phyloP scores from a whole-genome alignment of 1,140 invertebrate genomes.

The Drosophila murphyi region DNA sequence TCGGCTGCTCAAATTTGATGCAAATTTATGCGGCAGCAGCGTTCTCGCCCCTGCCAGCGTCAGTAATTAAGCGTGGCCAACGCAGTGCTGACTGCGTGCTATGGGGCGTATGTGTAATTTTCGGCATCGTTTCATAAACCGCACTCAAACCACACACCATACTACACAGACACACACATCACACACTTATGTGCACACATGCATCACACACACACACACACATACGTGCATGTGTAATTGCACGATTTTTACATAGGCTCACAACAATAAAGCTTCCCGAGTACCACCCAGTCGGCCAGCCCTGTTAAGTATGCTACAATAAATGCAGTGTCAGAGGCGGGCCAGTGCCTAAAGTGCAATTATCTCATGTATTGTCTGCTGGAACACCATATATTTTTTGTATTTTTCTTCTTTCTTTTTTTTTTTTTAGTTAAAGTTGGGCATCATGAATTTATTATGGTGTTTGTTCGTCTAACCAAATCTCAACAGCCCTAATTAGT shows the following conservation, averaged over 20 bases:
- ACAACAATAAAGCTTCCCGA: constrained; percentile 70
- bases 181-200: constrained; percentile 12
- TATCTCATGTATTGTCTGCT: constrained; percentile 81
- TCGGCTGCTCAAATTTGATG: constrained; percentile 62
- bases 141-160: constrained; percentile 43
- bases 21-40: constrained; percentile 67
- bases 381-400: constrained; percentile 47
- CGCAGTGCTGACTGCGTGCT: constrained; percentile 55
- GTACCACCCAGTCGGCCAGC: constrained; percentile 27
- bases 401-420: constrained; percentile 26
- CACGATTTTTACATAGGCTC: constrained; percentile 75
- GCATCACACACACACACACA: constrained; percentile 1
- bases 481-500: constrained; percentile 3
- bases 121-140: constrained; percentile 80
- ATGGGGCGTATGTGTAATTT: constrained; percentile 82
- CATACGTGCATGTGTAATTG: constrained; percentile 56
- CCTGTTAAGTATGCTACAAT: constrained; percentile 81
- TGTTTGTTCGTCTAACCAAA: constrained; percentile 17
- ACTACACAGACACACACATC: constrained; percentile 5
- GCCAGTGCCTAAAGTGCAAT: constrained; percentile 76
- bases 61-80: constrained; percentile 75
- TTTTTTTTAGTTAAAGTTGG: constrained; percentile 27
- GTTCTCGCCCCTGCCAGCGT: constrained; percentile 11
- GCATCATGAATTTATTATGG: constrained; percentile 10
- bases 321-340: constrained; percentile 78